A percentile compares a stretch with the other conserved stretches of the same genome.
phyloP scores from a whole-genome alignment of 2,797 vertebrate species.

The Acipenser oxyrinchus region DNA sequence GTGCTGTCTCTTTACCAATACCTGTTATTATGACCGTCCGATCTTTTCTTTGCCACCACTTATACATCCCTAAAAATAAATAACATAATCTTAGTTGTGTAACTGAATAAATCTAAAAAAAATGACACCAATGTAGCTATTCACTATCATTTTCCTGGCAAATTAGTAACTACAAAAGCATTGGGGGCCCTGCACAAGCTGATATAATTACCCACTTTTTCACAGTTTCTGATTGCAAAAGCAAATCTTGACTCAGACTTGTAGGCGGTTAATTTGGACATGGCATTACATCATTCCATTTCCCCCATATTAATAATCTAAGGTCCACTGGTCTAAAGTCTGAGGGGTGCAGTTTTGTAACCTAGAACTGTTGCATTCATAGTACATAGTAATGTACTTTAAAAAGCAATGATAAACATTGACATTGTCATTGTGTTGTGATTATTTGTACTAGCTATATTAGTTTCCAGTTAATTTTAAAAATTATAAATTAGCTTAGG shows the following conservation, averaged over 20 bases:
- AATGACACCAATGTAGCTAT: not conserved
- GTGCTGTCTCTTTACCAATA: constrained; percentile 71
- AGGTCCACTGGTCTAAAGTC: too few relatives aligned
- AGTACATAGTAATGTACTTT: not conserved
- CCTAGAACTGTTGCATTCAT: too few relatives aligned
- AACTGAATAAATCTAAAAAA: not conserved
- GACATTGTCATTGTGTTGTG: not conserved
- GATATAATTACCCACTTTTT: constrained; percentile 53
- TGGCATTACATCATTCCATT: too few relatives aligned
- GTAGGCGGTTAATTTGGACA: too few relatives aligned
- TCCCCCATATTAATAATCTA: too few relatives aligned
- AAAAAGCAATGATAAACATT: not conserved
- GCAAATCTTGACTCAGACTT: too few relatives aligned
- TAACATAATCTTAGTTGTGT: not conserved
- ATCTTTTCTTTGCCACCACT: constrained; percentile 69
- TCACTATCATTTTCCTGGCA: not conserved
- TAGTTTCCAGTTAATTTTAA: too few relatives aligned
- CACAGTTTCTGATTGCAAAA: too few relatives aligned
- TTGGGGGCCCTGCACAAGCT: not conserved
- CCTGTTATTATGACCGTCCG: constrained; percentile 74
- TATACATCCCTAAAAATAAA: constrained; percentile 51
- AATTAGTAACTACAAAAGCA: too few relatives aligned
- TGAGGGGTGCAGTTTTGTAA: not conserved
- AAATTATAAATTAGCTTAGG: too few relatives aligned
- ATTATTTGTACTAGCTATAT: too few relatives aligned